Evolutionary conservation across 1,140 invertebrate genomes (phyloP).

Genomic region (Theocolax elegans): DNA sequence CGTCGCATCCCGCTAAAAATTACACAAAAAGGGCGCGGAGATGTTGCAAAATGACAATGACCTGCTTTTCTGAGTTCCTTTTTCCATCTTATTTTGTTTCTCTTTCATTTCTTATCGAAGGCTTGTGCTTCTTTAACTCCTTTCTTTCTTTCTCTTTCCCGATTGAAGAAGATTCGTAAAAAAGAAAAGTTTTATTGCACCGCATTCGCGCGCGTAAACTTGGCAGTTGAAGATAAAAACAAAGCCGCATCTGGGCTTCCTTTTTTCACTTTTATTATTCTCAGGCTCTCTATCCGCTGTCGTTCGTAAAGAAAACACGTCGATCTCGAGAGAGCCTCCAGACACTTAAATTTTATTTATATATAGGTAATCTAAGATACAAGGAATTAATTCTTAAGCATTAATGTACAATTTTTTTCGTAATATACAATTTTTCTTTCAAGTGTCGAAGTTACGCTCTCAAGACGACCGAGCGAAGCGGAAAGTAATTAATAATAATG

Average conservation of each 20-base stretch:
- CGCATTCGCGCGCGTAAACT: slow-evolving; percentile 34
- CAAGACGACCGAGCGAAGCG: slow-evolving; percentile 22
- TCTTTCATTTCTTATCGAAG: slow-evolving; percentile 5
- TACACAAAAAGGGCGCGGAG: slow-evolving; percentile 27
- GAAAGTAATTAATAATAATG: slow-evolving; percentile 16
- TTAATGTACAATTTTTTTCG: slow-evolving; percentile 39
- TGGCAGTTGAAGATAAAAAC: slow-evolving; percentile 31
- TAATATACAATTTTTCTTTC: slow-evolving; percentile 38
- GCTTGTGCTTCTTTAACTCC: slow-evolving; percentile 19
- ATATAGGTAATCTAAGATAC: slow-evolving; percentile 33
- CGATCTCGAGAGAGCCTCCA: slow-evolving; percentile 28
- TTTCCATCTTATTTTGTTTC: not conserved
- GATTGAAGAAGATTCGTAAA: slow-evolving; percentile 17
- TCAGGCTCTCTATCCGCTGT: slow-evolving; percentile 16
- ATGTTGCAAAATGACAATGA: slow-evolving; percentile 30
- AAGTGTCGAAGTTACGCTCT: slow-evolving; percentile 19
- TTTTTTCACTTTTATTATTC: slow-evolving; percentile 23
- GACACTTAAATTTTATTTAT: slow-evolving; percentile 20
- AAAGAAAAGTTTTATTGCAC: slow-evolving; percentile 32
- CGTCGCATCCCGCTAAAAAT: slow-evolving; percentile 15
- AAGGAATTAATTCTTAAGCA: slow-evolving; percentile 39
- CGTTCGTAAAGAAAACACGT: slow-evolving; percentile 34
- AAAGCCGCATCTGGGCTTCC: slow-evolving; percentile 16
- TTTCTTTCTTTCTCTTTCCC: not conserved
- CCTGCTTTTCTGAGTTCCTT: slow-evolving; percentile 16